Conservation (phyloP, 2,797 vertebrate species). For the Netta rufina region DNA sequence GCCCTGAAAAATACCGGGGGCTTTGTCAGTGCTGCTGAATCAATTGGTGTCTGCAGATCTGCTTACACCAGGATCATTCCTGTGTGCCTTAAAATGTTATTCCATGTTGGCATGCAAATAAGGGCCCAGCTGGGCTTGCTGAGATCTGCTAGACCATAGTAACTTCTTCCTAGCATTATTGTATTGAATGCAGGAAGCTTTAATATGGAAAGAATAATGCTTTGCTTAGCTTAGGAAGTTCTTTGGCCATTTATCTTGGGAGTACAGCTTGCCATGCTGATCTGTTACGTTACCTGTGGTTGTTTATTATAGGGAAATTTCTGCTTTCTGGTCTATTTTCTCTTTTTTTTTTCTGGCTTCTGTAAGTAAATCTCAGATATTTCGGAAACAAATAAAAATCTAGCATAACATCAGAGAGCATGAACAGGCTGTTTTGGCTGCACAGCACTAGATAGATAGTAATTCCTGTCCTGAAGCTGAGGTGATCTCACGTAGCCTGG, state of each 20-base stretch:
- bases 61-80: not conserved
- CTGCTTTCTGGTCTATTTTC: not conserved
- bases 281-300: not conserved
- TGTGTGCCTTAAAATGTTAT: not conserved
- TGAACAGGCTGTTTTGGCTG: not conserved
- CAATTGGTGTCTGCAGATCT: not conserved
- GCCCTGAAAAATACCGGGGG: not conserved
- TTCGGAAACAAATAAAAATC: not conserved
- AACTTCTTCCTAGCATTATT: not conserved
- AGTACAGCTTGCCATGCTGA: not conserved
- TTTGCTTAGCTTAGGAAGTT: not conserved
- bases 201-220: too few relatives aligned
- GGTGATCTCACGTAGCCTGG: accelerated
- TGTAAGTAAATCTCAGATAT: not conserved
- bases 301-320: not conserved
- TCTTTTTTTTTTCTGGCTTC: not conserved
- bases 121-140: not conserved
- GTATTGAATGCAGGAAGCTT: not conserved
- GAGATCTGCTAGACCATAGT: not conserved
- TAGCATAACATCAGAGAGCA: not conserved
- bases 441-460: not conserved
- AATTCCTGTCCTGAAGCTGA: not conserved
- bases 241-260: not conserved
- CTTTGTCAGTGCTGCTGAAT: not conserved
- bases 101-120: not conserved